A percentile compares a stretch with the other conserved stretches of the same genome.
Conservation (phyloP, 2,797 vertebrate genomes). For the Mus minutoides region DNA sequence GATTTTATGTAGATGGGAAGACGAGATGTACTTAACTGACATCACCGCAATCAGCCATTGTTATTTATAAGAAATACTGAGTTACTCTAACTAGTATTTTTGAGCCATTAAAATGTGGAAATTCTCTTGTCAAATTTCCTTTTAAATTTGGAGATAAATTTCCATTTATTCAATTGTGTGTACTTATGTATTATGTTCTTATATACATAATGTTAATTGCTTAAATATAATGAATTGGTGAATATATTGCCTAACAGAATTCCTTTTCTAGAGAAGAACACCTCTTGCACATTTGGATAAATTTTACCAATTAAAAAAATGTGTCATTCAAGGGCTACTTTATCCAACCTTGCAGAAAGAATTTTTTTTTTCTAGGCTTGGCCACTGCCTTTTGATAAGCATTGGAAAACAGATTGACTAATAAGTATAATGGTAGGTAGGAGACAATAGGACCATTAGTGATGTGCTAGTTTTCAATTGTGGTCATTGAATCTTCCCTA, state of each 20-base stretch:
- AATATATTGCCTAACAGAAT: not conserved
- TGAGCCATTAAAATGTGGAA: not conserved
- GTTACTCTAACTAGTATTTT: not conserved
- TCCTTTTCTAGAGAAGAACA: not conserved
- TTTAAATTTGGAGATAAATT: not conserved
- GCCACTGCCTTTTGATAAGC: not conserved
- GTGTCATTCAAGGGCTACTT: not conserved
- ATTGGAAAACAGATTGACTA: conserved; percentile 26
- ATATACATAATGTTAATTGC: not conserved
- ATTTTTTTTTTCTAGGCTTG: conserved; percentile 31
- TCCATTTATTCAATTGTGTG: not conserved
- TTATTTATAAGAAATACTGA: not conserved
- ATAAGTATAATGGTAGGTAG: not conserved
- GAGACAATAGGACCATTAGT: conserved; percentile 35
- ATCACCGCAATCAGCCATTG: not conserved
- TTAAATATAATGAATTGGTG: not conserved
- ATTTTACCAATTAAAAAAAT: not conserved
- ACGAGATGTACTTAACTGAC: not conserved
- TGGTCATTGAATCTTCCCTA: conserved; percentile 34
- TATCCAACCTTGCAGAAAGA: conserved; percentile 23
- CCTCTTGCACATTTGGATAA: not conserved
- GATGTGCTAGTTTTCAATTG: not conserved
- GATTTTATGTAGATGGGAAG: not conserved
- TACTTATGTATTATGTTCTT: not conserved
- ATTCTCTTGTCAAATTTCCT: not conserved